These are phyloP conservation scores for Thaumetopoea pityocampa DNA, from an alignment of 1,140 invertebrate genomes.

Conservation along the genomic window DNA sequence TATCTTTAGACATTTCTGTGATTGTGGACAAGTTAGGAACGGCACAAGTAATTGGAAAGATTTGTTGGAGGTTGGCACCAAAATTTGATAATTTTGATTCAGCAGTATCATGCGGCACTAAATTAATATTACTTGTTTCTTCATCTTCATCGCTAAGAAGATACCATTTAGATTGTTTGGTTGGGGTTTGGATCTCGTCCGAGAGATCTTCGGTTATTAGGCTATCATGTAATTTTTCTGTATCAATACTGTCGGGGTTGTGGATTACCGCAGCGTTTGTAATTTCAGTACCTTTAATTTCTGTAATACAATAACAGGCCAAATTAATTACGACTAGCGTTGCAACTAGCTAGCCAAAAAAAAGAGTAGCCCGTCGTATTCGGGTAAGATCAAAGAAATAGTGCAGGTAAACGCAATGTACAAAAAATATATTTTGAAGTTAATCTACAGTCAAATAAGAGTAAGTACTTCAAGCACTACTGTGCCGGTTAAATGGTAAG, in stretches of 20 bases:
- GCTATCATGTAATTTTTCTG: constrained; percentile 30
- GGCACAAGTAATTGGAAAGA: constrained; percentile 56
- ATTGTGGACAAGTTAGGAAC: constrained; percentile 60
- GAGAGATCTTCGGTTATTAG: constrained; percentile 62
- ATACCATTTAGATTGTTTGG: constrained; percentile 39
- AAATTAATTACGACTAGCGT: no score
- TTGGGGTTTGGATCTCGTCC: constrained; percentile 19
- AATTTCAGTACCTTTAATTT: not conserved
- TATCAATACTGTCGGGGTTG: constrained; percentile 23
- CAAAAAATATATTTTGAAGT: no score
- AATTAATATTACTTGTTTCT: constrained; percentile 40
- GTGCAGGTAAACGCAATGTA: no score
- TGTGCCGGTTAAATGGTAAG: no score
- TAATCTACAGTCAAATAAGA: no score
- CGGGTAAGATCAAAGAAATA: no score
- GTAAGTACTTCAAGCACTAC: no score
- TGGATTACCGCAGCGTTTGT: constrained; percentile 19
- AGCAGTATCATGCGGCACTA: constrained; percentile 6
- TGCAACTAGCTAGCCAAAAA: no score
- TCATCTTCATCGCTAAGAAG: constrained; percentile 61
- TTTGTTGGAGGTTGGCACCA: constrained; percentile 44
- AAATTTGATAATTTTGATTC: constrained; percentile 9
- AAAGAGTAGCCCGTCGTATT: no score
- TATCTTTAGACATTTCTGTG: constrained; percentile 53
- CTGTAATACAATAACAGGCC: no score